Percentiles rank a stretch among this genome's conserved stretches.
Conservation (phyloP, 2,888 invertebrate genomes). For the Drosophila siamana region DNA sequence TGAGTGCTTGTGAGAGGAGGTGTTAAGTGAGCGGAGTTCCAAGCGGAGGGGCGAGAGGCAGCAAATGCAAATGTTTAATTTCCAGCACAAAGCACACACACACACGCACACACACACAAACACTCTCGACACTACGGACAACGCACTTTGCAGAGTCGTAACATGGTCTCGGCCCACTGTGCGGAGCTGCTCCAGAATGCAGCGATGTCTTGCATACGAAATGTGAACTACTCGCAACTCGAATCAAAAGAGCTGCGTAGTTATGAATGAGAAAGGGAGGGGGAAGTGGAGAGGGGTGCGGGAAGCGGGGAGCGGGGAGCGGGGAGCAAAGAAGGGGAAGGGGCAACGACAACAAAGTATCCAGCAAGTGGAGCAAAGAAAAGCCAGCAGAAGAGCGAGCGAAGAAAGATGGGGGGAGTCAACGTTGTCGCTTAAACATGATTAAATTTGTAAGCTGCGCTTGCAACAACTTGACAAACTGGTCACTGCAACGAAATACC, state of each 20-base stretch:
- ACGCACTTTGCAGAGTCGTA: conserved; percentile 44
- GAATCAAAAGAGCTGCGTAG: conserved; percentile 69
- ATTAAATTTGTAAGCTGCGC: conserved; percentile 80
- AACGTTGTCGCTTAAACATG: conserved; percentile 66
- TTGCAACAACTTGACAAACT: conserved; percentile 75
- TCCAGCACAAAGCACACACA: conserved; percentile 37
- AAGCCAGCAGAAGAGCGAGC: conserved; percentile 10
- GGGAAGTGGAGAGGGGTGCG: conserved; percentile 9
- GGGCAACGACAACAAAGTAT: conserved; percentile 22
- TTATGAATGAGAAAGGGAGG: conserved; percentile 62
- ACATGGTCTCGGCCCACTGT: conserved; percentile 63
- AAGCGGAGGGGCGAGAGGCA: conserved; percentile 9
- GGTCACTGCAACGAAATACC: conserved; percentile 43
- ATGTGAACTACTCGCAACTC: conserved; percentile 62
- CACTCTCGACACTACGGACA: background rate
- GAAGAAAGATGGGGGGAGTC: background rate
- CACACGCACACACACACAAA: background rate
- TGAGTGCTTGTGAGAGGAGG: conserved; percentile 63
- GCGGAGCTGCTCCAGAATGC: conserved; percentile 66
- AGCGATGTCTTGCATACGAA: conserved; percentile 68
- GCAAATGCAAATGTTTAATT: conserved; percentile 63
- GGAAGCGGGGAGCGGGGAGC: background rate
- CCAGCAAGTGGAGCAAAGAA: conserved; percentile 55
- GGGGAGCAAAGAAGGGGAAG: no score
- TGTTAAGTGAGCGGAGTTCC: conserved; percentile 61